Evolutionary conservation across 2,113 vertebrate species (phyloP).

Genomic region (Cepphus grylle): DNA sequence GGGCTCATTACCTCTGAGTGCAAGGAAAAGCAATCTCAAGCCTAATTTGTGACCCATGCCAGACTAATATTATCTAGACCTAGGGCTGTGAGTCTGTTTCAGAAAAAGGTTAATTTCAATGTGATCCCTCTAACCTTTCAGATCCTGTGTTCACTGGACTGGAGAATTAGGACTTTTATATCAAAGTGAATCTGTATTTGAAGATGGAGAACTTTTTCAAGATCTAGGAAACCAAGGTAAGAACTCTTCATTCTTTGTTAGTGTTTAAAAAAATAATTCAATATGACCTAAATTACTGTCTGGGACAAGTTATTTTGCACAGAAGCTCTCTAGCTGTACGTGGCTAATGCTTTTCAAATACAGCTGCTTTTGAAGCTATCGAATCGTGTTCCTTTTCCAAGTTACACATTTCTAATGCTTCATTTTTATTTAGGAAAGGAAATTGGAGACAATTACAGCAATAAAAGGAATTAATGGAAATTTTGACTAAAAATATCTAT

Average conservation of each 20-base stretch:
- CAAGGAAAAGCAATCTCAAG: background rate
- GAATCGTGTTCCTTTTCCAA: background rate
- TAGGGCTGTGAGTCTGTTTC: background rate
- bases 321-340: background rate
- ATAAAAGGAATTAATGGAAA: conserved; percentile 29
- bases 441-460: background rate
- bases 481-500: conserved; percentile 1
- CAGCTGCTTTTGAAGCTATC: background rate
- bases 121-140: background rate
- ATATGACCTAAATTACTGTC: background rate
- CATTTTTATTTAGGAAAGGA: background rate
- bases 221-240: background rate
- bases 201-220: background rate
- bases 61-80: background rate
- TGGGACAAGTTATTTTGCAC: conserved; percentile 13
- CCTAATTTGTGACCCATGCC: background rate
- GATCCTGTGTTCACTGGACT: background rate
- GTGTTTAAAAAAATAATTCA: background rate
- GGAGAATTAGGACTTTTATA: background rate
- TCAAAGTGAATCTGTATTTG: background rate
- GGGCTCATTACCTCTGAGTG: background rate
- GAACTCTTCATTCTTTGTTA: background rate
- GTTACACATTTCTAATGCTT: background rate
- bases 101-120: background rate
- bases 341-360: background rate